A percentile compares a stretch with the other conserved stretches of the same genome.
phyloP scores from a whole-genome alignment of 2,888 invertebrate species.

The Netelia melanura region DNA sequence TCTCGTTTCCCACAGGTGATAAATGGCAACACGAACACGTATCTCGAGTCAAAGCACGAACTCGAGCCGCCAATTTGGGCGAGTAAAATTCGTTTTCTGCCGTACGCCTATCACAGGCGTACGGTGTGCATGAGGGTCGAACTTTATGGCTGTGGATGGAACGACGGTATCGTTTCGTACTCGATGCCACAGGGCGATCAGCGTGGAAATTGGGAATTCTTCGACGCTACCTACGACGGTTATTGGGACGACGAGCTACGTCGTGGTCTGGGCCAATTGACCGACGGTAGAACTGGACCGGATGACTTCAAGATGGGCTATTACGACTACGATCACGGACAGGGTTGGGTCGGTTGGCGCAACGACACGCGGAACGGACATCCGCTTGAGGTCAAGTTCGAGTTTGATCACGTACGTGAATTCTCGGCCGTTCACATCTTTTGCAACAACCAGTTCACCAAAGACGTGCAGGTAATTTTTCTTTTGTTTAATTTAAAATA shows the following conservation, averaged over 20 bases:
- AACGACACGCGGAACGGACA: conserved; percentile 89
- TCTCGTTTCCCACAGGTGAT: conserved; percentile 88
- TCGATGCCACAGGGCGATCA: conserved; percentile 95
- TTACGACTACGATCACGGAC: conserved; percentile 87
- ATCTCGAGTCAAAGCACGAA: conserved; percentile 91
- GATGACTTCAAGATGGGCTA: conserved; percentile 90
- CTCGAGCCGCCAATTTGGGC: conserved; percentile 95
- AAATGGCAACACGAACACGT: conserved; percentile 94
- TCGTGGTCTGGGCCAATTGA: conserved; percentile 93
- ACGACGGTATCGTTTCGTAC: conserved; percentile 94
- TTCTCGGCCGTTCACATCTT: conserved; percentile 93
- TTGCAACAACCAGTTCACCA: conserved; percentile 94
- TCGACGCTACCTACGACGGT: conserved; percentile 95
- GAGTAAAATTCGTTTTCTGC: conserved; percentile 93
- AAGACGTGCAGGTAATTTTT: conserved; percentile 90
- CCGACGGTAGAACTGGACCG: conserved; percentile 92
- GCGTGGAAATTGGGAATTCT: conserved; percentile 92
- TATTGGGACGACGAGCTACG: conserved; percentile 91
- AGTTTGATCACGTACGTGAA: conserved; percentile 95
- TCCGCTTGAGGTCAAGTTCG: conserved; percentile 90
- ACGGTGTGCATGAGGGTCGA: conserved; percentile 97
- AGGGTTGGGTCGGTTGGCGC: conserved; percentile 97
- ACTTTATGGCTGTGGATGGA: conserved; percentile 94
- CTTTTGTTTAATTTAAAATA: not conserved
- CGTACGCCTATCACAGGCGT: conserved; percentile 92